A percentile compares a stretch with the other conserved stretches of the same genome.
Evolutionary conservation across 2,888 invertebrate genomes (phyloP).

Genomic region (Barypeithes pellucidus): DNA sequence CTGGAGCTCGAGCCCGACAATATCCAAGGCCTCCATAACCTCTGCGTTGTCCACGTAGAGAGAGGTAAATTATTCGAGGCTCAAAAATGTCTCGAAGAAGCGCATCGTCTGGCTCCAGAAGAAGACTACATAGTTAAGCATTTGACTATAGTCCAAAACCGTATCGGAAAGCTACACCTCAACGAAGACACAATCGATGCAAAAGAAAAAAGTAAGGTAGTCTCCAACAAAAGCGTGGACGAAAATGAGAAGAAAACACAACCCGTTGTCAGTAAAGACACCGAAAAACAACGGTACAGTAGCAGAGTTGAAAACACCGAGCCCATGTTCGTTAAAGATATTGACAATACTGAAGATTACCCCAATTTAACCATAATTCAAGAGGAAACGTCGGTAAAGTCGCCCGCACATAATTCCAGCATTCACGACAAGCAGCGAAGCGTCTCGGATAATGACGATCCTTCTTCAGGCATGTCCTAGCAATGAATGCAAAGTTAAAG

Average conservation of each 20-base stretch:
- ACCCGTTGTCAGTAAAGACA: constrained; percentile 68
- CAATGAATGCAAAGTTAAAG: constrained; percentile 43
- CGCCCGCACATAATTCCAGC: constrained; percentile 52
- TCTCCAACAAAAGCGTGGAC: constrained; percentile 68
- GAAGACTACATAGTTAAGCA: constrained; percentile 95
- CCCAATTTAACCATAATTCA: constrained; percentile 46
- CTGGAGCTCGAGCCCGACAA: constrained; percentile 90
- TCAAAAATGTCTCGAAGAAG: constrained; percentile 87
- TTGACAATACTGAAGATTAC: constrained; percentile 63
- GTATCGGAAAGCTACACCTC: constrained; percentile 72
- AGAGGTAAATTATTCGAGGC: constrained; percentile 89
- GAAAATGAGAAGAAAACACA: constrained; percentile 67
- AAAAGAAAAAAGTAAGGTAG: constrained; percentile 66
- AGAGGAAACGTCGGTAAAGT: constrained; percentile 8
- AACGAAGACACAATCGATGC: constrained; percentile 64
- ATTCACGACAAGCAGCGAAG: constrained; percentile 54
- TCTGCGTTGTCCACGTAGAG: constrained; percentile 97
- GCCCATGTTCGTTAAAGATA: constrained; percentile 69
- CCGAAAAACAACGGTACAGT: constrained; percentile 68
- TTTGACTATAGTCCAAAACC: constrained; percentile 88
- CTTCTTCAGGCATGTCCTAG: constrained; percentile 72
- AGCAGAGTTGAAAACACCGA: constrained; percentile 70
- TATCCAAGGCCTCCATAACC: constrained; percentile 95
- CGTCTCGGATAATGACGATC: constrained; percentile 69
- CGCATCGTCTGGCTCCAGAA: constrained; percentile 86